A percentile compares a stretch with the other conserved stretches of the same genome.
phyloP scores from a whole-genome alignment of 2,113 vertebrate genomes.

The Gopherus flavomarginatus region DNA sequence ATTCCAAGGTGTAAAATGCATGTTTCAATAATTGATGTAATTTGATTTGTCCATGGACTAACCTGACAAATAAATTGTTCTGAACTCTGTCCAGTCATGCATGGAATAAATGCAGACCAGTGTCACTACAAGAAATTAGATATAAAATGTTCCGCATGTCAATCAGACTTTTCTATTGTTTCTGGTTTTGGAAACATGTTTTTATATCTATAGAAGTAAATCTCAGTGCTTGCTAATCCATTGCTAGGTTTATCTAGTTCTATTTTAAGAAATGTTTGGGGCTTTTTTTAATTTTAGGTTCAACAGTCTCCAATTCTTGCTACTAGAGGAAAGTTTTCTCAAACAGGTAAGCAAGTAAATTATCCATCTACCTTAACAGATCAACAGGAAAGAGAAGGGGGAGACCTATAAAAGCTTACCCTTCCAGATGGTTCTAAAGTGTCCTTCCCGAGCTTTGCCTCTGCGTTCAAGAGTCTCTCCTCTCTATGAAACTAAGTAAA shows the following conservation, averaged over 20 bases:
- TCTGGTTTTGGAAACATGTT: neutral
- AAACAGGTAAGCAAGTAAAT: conserved; percentile 59
- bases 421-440: neutral
- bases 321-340: conserved; percentile 42
- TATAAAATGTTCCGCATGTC: neutral
- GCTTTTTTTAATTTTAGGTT: conserved; percentile 55
- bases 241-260: neutral
- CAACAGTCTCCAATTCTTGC: conserved; percentile 47
- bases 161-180: neutral
- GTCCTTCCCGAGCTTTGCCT: neutral
- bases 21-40: neutral
- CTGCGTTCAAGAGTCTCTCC: neutral
- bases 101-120: neutral
- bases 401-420: neutral
- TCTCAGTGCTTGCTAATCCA: neutral
- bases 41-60: neutral
- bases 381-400: neutral
- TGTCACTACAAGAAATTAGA: neutral
- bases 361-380: neutral
- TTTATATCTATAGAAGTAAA: neutral
- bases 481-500: neutral
- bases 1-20: neutral
- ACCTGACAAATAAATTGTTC: neutral
- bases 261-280: neutral
- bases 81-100: neutral